Percentiles rank a stretch among this genome's conserved stretches.
Evolutionary conservation across 2,888 invertebrate species (phyloP).

Genomic region (Cylloceria caligata): DNA sequence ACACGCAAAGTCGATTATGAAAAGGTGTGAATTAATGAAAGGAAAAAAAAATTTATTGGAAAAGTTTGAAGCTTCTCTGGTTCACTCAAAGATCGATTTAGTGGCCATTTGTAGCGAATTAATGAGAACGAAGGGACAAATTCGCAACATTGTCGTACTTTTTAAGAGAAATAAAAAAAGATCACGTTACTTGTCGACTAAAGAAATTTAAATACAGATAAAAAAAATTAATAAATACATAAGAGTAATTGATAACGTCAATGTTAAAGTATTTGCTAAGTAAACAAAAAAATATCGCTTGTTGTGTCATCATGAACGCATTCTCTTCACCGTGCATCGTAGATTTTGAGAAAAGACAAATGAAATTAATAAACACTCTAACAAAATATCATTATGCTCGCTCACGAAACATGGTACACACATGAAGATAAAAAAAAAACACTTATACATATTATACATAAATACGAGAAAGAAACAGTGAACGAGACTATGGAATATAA

Average conservation of each 20-base stretch:
- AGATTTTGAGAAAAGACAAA: conserved; percentile 44
- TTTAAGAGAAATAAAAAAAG: conserved; percentile 6
- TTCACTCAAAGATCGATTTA: conserved; percentile 59
- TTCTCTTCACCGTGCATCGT: conserved; percentile 71
- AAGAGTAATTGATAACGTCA: conserved; percentile 67
- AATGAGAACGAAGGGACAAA: conserved; percentile 39
- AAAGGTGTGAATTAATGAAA: conserved; percentile 30
- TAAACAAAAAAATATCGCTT: conserved; percentile 71
- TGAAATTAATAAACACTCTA: conserved; percentile 9
- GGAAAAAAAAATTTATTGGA: conserved; percentile 12
- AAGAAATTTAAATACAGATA: conserved; percentile 54
- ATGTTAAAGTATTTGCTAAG: conserved; percentile 71
- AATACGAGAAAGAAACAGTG: conserved; percentile 51
- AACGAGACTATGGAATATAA: conserved; percentile 53
- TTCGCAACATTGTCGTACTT: conserved; percentile 41
- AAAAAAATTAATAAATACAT: conserved; percentile 51
- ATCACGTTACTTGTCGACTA: conserved; percentile 48
- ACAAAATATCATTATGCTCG: conserved; percentile 55
- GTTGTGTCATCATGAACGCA: conserved; percentile 73
- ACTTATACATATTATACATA: conserved; percentile 45
- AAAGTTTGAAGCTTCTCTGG: conserved; percentile 55
- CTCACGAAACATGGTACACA: conserved; percentile 54
- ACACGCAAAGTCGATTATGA: conserved; percentile 19
- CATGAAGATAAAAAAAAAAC: conserved; percentile 17
- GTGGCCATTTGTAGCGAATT: conserved; percentile 29